Evolutionary conservation across 2,888 invertebrate species (phyloP), one percentile per base, ranked within the genome.

Genomic region (Andrena praecox): DNA sequence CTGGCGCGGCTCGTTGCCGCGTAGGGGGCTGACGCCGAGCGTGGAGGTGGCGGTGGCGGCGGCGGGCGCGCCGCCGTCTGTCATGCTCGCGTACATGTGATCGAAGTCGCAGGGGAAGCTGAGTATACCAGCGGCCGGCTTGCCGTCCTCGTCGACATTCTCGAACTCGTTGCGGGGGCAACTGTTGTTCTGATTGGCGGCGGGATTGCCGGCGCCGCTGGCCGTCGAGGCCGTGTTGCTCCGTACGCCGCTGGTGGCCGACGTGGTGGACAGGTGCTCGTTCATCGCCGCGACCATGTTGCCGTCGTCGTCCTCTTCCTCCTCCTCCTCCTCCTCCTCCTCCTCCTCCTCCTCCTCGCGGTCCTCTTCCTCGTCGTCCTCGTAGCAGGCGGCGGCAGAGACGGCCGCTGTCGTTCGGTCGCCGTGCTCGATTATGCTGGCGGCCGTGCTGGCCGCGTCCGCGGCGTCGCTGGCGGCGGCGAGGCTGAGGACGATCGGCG

Each of bases 51-150:
- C 93, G 59, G 91, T 91, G 27, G 90, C 87, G 24, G 85, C 85
- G 1, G 90, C 84, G 76, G 91, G 90, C 33, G 91, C 91, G 72
- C 90, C 93, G 71, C 93, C 91, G 89, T 93, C 94, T 79, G 93
- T 94, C 94, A 93, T 96, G 91, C 96, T 96, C 59, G 96, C 96
- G 93, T 97, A 97, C 94, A 97, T 95, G 94, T 97, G 97, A 94
- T 97, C 97, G 90, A 96, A 96, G 87, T 94, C 94, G 89, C 94
- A 94, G 66, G 96, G 95, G 90, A 96, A 96, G 93, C 95, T 95
- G 89, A 96, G 93, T 90, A 95, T 94, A 74, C 95, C 95, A 59
- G 89, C 88, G 72, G 89, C 87, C 12, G 95, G 80, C 67, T 86
- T 64, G 77, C 84, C 71, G 16, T 87, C 81, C 59, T 83, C 81